Percentiles rank a stretch among this genome's conserved stretches.
Conservation (phyloP, 2,113 vertebrate genomes). For the Azemiops feae region DNA sequence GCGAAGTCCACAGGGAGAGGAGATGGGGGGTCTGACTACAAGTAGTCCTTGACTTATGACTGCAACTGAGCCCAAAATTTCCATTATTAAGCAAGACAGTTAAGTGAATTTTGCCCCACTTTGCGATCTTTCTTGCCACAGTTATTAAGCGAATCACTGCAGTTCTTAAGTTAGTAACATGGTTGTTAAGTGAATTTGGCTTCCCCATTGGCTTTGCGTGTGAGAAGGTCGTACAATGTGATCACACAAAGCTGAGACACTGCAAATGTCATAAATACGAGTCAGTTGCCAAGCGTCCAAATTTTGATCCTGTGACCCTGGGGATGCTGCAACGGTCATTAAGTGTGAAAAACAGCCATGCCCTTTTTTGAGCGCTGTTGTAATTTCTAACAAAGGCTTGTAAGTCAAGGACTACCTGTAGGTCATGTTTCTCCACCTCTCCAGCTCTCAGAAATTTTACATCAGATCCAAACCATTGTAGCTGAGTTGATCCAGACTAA, state of each 20-base stretch:
- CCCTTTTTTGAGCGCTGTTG: neutral
- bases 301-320: neutral
- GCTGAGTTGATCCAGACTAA: neutral
- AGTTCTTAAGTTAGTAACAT: neutral
- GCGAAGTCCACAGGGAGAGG: neutral
- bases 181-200: neutral
- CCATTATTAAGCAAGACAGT: neutral
- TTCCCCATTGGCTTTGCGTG: neutral
- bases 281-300: neutral
- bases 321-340: neutral
- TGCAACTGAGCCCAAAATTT: neutral
- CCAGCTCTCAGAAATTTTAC: neutral
- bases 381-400: neutral
- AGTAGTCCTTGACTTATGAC: fast-evolving
- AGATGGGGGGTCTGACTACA: neutral
- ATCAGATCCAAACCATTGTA: neutral
- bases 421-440: neutral
- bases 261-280: neutral
- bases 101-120: neutral
- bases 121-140: neutral
- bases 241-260: neutral
- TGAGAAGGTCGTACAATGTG: neutral
- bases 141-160: neutral
- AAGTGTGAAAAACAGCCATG: neutral
- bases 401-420: neutral